Evolutionary conservation across 2,888 invertebrate species (phyloP), one percentile per base, ranked within the genome.

Genomic region (Drosophila affinis): DNA sequence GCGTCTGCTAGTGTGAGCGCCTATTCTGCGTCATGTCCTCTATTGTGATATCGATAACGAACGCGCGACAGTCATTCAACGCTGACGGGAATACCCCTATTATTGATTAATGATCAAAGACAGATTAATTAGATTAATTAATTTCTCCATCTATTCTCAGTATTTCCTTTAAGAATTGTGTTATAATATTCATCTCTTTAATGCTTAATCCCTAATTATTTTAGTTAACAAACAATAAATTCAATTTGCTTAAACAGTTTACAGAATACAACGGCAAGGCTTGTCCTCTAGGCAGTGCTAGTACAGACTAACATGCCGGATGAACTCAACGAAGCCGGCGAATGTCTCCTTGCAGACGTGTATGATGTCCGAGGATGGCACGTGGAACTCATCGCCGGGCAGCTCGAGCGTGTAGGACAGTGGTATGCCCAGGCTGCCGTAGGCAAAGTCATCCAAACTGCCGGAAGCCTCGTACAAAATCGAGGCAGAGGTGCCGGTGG

Each of bases 391-490:
- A 14, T 94, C 93, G 62, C 94, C 94, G 12, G 95, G 95, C 69
- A 96, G 89, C 90, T 95, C 95, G 55, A 94, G 91, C 7, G 95
- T 95, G 81, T 94, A 96, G 0, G 94, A 89, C 32, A 95, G 90
- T 7, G 94, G 93, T 49, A 95, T 93, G 44, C 92, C 93, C 76
- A 92, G 78, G 29, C 92, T 92, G n/a, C 91, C 93, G 89, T 94
- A 94, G 29, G 94, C 94, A 90, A 94, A 96, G 83, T 96, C 96
- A 84, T 95, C 95, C 75, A 95, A 93, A 45, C 94, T 94, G 45
- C 96, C 96, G 49, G 91, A 90, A 39, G 94, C 94, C 17, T 92
- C 91, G 75, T 95, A 95, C 76, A 93, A 92, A 7, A 95, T 88
- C 14, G 93, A 92, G 1, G 93, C 88, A 0, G 92, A 92, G 3